Percentiles rank a stretch among this genome's conserved stretches.
Evolutionary conservation across 2,888 invertebrate species (phyloP).

Genomic region (Lasioglossum malachurum): DNA sequence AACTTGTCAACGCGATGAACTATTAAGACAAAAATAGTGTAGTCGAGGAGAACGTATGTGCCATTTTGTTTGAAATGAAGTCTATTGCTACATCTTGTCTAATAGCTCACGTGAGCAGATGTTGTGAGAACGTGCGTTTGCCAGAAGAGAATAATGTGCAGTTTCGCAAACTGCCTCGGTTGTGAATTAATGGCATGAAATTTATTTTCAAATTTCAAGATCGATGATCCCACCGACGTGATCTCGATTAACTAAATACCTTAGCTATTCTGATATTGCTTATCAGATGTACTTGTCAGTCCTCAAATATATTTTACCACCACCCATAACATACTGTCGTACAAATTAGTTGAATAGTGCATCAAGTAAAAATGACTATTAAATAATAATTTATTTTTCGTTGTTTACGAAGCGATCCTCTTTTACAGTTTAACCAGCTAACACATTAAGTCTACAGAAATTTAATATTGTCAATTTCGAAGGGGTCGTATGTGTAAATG

Average conservation of each 20-base stretch:
- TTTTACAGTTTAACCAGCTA: not conserved
- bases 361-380: not conserved
- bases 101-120: slow-evolving; percentile 24
- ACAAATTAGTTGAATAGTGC: not conserved
- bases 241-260: not conserved
- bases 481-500: not conserved
- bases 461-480: not conserved
- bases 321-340: not conserved
- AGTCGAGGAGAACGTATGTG: not conserved
- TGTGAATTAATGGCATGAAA: not conserved
- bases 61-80: not conserved
- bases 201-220: slow-evolving; percentile 12
- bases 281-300: not conserved
- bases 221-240: not conserved
- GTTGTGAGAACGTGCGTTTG: slow-evolving; percentile 26
- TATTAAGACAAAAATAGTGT: not conserved
- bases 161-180: slow-evolving; percentile 27
- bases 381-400: not conserved
- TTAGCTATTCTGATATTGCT: not conserved
- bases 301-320: not conserved
- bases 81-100: slow-evolving; percentile 21
- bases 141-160: slow-evolving; percentile 17
- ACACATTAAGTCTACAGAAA: not conserved
- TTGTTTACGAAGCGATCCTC: not conserved
- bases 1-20: not conserved